Conservation (phyloP, 2,888 invertebrate genomes). For the Drosophila tanythrix region DNA sequence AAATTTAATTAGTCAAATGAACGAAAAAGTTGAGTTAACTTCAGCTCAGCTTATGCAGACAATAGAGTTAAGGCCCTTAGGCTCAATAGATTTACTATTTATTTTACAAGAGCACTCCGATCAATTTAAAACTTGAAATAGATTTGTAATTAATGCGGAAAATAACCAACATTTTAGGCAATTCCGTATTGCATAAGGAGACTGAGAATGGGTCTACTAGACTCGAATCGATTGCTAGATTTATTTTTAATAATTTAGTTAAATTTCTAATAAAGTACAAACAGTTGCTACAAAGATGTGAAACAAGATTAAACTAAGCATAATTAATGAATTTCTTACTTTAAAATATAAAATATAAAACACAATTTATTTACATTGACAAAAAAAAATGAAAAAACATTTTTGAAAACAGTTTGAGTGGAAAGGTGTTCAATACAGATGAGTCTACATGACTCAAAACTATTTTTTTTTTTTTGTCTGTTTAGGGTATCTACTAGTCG, state of each 20-base stretch:
- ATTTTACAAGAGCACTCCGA: slow-evolving; percentile 18
- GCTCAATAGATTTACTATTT: slow-evolving; percentile 34
- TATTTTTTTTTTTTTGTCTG: not conserved
- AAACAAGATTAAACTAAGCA: not conserved
- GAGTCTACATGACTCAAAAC: not conserved
- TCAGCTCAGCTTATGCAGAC: slow-evolving; percentile 26
- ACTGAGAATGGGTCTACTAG: not conserved
- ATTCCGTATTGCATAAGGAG: slow-evolving; percentile 5
- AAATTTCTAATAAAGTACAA: not conserved
- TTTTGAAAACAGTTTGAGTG: too few species aligned
- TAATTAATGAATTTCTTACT: not conserved
- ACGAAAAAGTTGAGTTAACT: slow-evolving; percentile 62
- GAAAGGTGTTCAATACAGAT: not conserved
- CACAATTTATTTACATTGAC: too few species aligned
- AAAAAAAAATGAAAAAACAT: too few species aligned
- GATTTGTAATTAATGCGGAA: slow-evolving; percentile 68
- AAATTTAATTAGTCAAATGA: slow-evolving; percentile 80
- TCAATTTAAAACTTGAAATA: slow-evolving; percentile 58
- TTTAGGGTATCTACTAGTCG: slow-evolving; percentile 13
- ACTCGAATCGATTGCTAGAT: not conserved
- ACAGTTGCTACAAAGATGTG: not conserved
- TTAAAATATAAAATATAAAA: not conserved
- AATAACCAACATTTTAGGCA: slow-evolving; percentile 25
- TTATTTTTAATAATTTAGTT: not conserved
- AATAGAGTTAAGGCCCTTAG: slow-evolving; percentile 36